Percentiles rank a stretch among this genome's conserved stretches.
Evolutionary conservation across 2,113 vertebrate genomes (phyloP).

Genomic region (Saccopteryx bilineata): DNA sequence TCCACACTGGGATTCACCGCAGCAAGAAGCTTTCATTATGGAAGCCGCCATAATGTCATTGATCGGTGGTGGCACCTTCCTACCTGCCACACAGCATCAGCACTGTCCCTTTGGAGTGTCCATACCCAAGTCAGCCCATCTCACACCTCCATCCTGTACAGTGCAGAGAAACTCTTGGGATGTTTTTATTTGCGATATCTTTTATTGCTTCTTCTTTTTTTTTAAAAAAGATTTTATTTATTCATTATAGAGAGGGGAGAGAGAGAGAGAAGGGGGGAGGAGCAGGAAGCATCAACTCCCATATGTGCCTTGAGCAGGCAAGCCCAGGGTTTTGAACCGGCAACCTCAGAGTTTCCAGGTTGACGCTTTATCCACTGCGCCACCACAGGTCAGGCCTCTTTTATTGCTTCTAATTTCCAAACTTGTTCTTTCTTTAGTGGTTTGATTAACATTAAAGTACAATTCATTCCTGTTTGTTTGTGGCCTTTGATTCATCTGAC

Average conservation of each 20-base stretch:
- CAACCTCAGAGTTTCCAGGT: too few species aligned
- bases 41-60: not conserved
- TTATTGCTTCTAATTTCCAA: not conserved
- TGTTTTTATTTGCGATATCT: not conserved
- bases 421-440: not conserved
- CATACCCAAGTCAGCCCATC: not conserved
- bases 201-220: not conserved
- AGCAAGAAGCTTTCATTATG: not conserved
- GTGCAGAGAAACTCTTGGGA: not conserved
- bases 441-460: not conserved
- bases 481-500: not conserved
- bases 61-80: not conserved
- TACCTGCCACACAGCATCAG: too few species aligned
- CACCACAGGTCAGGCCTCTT: not conserved
- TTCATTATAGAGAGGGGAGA: too few species aligned
- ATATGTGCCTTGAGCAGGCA: too few species aligned
- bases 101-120: not conserved
- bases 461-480: not conserved
- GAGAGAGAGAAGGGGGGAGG: too few species aligned
- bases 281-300: too few species aligned
- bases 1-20: not conserved
- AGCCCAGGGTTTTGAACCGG: too few species aligned
- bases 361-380: too few species aligned
- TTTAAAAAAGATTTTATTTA: too few species aligned
- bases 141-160: not conserved